A percentile compares a stretch with the other conserved stretches of the same genome.
Conservation (phyloP, 2,113 vertebrate species). For the Poecilia latipinna region DNA sequence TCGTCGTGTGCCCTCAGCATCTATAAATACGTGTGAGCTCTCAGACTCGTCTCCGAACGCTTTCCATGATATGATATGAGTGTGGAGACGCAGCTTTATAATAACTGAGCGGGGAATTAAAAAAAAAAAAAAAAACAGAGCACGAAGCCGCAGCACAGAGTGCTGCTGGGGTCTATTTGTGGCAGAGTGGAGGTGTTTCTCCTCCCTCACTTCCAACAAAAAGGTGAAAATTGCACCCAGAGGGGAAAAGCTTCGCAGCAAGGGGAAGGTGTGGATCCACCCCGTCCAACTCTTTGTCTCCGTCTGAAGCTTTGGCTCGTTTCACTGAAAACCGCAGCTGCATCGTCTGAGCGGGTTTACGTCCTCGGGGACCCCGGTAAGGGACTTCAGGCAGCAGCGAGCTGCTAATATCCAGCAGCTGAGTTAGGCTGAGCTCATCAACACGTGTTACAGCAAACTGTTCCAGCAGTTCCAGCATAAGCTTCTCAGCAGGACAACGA, state of each 20-base stretch:
- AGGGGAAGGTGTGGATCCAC: conserved; percentile 17
- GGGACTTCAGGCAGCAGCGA: not conserved
- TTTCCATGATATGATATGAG: conserved; percentile 41
- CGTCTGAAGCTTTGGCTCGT: not conserved
- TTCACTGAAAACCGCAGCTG: conserved; percentile 26
- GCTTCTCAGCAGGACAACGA: not conserved
- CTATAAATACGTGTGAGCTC: conserved; percentile 52
- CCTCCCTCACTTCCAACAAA: conserved; percentile 43
- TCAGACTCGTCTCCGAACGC: conserved; percentile 22
- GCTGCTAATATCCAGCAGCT: not conserved
- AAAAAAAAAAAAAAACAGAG: conserved; percentile 24
- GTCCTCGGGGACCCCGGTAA: not conserved
- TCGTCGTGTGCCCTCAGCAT: conserved; percentile 1
- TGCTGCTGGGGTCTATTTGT: conserved; percentile 56
- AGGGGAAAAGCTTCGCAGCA: conserved; percentile 39
- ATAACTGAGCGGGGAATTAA: conserved; percentile 46
- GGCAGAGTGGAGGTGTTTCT: conserved; percentile 43
- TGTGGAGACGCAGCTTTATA: conserved; percentile 25
- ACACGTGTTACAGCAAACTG: not conserved
- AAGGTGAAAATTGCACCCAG: conserved; percentile 72
- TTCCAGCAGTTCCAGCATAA: not conserved
- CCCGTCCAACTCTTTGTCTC: conserved; percentile 44
- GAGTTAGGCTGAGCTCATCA: not conserved
- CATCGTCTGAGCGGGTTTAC: not conserved
- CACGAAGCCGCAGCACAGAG: conserved; percentile 23